Conservation (phyloP, 2,888 invertebrate species). For the Eumacrocentrus americanus region DNA sequence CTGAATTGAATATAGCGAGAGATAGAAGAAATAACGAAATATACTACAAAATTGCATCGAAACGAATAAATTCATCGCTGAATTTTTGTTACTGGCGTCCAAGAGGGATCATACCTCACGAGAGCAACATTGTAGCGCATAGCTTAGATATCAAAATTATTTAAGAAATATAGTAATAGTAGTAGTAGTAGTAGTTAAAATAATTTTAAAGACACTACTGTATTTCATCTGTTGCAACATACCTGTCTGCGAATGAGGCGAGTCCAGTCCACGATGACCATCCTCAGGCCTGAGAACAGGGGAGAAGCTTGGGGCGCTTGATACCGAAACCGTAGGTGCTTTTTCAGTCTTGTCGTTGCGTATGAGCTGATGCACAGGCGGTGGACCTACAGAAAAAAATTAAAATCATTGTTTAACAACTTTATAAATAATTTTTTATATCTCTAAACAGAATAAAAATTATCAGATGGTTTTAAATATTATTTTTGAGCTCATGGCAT, state of each 20-base stretch:
- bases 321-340: conserved; percentile 59
- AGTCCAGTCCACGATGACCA: conserved; percentile 59
- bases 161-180: neutral
- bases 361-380: conserved; percentile 60
- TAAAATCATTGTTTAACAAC: no score
- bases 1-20: neutral
- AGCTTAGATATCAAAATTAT: neutral
- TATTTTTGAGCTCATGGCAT: no score
- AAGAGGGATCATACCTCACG: neutral
- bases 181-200: conserved; percentile 12
- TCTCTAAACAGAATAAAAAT: neutral
- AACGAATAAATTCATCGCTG: neutral
- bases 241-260: conserved; percentile 61
- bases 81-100: neutral
- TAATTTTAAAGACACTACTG: conserved; percentile 9
- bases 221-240: conserved; percentile 50
- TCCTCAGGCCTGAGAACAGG: conserved; percentile 60
- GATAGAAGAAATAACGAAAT: neutral
- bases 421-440: neutral
- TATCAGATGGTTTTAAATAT: no score
- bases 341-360: conserved; percentile 62
- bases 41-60: neutral
- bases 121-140: conserved; percentile 3
- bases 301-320: conserved; percentile 59
- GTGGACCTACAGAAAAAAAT: conserved; percentile 49